These are phyloP conservation scores for Zeus faber DNA, from an alignment of 2,113 vertebrate genomes.

Conservation along the genomic window DNA sequence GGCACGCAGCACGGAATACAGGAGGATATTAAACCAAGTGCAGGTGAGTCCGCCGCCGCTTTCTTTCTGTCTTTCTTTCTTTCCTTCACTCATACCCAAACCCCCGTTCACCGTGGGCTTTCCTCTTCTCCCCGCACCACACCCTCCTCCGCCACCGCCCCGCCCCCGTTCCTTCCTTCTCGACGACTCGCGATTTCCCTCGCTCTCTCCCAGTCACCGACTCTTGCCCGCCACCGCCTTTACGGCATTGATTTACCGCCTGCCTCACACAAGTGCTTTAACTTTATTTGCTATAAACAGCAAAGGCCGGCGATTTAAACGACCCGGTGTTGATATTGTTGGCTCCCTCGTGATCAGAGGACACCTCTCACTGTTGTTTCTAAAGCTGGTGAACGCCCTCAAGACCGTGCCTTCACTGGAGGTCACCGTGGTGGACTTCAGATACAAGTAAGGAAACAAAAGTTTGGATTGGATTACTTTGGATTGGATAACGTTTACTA, in stretches of 20 bases:
- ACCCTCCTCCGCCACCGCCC: conserved; percentile 8
- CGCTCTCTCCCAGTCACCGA: conserved; percentile 6
- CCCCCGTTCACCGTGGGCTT: background rate
- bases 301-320: conserved; percentile 51
- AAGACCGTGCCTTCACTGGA: conserved; percentile 87
- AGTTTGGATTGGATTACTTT: no score
- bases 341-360: conserved; percentile 58
- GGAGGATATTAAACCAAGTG: conserved; percentile 91
- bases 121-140: conserved; percentile 2
- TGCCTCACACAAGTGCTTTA: conserved; percentile 55
- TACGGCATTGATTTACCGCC: conserved; percentile 65
- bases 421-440: conserved; percentile 93
- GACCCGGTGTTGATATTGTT: conserved; percentile 43
- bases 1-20: conserved; percentile 90
- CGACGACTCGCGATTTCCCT: no score
- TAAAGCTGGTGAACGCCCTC: conserved; percentile 88
- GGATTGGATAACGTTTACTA: no score
- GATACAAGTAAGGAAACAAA: conserved; percentile 85
- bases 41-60: conserved; percentile 76
- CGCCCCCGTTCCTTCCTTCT: no score
- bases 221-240: conserved; percentile 13
- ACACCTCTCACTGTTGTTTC: conserved; percentile 52
- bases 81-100: background rate
- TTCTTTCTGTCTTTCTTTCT: background rate
- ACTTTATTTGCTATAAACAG: conserved; percentile 62